phyloP scores from a whole-genome alignment of 1,140 invertebrate species.

The Euura saliciscinereae region DNA sequence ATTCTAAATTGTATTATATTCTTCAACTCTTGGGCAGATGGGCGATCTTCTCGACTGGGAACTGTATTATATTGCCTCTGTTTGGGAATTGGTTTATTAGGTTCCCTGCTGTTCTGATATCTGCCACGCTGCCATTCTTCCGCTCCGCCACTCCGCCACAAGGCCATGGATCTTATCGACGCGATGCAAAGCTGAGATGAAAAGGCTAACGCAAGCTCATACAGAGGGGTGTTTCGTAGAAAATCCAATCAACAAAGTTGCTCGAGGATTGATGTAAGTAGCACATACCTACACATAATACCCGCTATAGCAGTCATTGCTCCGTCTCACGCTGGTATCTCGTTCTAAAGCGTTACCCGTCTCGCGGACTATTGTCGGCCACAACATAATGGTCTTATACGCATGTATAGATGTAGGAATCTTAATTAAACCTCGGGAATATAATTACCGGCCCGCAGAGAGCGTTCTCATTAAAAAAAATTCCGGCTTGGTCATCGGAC shows the following conservation, averaged over 20 bases:
- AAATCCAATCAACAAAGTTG: not conserved
- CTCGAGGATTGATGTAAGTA: not conserved
- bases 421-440: constrained; percentile 29
- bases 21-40: too few species aligned
- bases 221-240: not conserved
- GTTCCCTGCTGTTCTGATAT: too few species aligned
- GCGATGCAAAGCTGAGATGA: too few species aligned
- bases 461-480: constrained; percentile 26
- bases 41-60: too few species aligned
- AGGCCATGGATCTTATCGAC: too few species aligned
- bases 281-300: not conserved
- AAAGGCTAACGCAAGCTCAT: too few species aligned
- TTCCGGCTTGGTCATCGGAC: constrained; percentile 22
- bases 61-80: too few species aligned
- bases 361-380: not conserved
- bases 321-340: not conserved
- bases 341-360: not conserved
- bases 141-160: too few species aligned
- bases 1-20: too few species aligned
- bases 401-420: constrained; percentile 18
- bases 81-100: too few species aligned
- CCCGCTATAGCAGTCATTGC: not conserved
- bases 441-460: constrained; percentile 23
- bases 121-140: too few species aligned
- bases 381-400: constrained; percentile 8